Evolutionary conservation across 2,113 vertebrate genomes (phyloP), one percentile per base, ranked within the genome.

Genomic region (Daphoenositta chrysoptera): DNA sequence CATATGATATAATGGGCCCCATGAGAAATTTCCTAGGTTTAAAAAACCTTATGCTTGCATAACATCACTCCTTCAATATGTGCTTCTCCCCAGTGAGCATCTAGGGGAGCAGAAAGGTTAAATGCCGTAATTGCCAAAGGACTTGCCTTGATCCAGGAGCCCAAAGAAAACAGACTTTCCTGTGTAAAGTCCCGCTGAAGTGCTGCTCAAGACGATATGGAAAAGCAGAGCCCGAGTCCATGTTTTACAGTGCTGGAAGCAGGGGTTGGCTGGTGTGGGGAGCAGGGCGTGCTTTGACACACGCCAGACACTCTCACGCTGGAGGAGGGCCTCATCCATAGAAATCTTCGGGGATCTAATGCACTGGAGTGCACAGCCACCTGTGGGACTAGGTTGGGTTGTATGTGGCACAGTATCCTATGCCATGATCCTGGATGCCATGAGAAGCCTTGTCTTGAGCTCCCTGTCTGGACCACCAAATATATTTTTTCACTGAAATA

Each of bases 51-150:
- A 35, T 5, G 8, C 50, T 93, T 93, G 63, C 80, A 53, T 94
- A 96, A 93, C 80, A 63, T 92, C 58, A 40, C 45, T 73, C 65
- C 39, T 96, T 83, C 91, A 84, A 47, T 87, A 91, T 73, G 42
- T 66, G 7, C 20, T 92, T 83, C 56, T 95, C 81, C 68, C 87
- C 40, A 7, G 14, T 20, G 66, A 83, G 70, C 70, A 93, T n/a
- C 45, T 15, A 2, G 1, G 37, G 50, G 37, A 83, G 60, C 68
- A 91, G 77, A 35, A 93, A 89, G 14, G 20, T 89, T 78, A 45
- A 93, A 91, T 39, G 33, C 33, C 1, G 1, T 15, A n/a, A 63
- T 19, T 64, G 51, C 26, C 90, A 71, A 58, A 91, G 87, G 84
- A 71, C 33, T 63, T 75, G 69, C 45, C 60, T 53, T 84, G 48